Evolutionary conservation across 2,888 invertebrate species (phyloP).

Genomic region (Chalcosyrphus nemorum): DNA sequence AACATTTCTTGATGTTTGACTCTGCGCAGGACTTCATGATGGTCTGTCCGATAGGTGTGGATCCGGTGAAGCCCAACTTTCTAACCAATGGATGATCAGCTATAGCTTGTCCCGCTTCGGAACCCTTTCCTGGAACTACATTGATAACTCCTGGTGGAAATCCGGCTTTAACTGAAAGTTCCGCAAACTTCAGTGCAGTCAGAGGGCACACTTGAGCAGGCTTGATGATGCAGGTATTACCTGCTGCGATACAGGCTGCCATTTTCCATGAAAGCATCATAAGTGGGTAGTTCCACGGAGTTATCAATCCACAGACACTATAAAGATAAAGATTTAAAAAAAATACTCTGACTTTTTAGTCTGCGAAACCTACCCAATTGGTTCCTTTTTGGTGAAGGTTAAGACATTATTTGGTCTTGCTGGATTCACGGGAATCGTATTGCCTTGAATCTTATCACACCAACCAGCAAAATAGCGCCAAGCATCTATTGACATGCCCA

Average conservation of each 20-base stretch:
- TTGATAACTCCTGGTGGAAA: slow-evolving; percentile 98
- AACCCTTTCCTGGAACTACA: slow-evolving; percentile 92
- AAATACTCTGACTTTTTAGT: accelerated
- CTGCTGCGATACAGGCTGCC: slow-evolving; percentile 98
- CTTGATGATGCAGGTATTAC: slow-evolving; percentile 97
- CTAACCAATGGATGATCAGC: slow-evolving; percentile 92
- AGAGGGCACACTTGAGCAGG: slow-evolving; percentile 96
- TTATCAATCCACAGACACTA: slow-evolving; percentile 94
- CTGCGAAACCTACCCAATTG: slow-evolving; percentile 88
- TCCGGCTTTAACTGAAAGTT: slow-evolving; percentile 93
- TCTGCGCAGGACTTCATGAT: slow-evolving; percentile 96
- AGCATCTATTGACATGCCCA: slow-evolving; percentile 99
- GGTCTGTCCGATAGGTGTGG: slow-evolving; percentile 92
- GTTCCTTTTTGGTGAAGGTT: slow-evolving; percentile 93
- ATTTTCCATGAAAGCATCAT: slow-evolving; percentile 99
- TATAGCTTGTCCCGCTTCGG: slow-evolving; percentile 92
- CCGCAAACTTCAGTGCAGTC: slow-evolving; percentile 97
- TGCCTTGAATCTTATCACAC: slow-evolving; percentile 97
- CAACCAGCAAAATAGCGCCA: slow-evolving; percentile 98
- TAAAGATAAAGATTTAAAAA: slow-evolving; percentile 38
- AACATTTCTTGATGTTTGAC: slow-evolving; percentile 97
- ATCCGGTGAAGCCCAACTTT: slow-evolving; percentile 98
- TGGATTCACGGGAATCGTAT: slow-evolving; percentile 95
- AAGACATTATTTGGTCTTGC: slow-evolving; percentile 95
- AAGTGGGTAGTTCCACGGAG: slow-evolving; percentile 98